These are phyloP conservation scores for Pseudomyrmex gracilis DNA, from an alignment of 1,140 invertebrate species.

Conservation along the genomic window DNA sequence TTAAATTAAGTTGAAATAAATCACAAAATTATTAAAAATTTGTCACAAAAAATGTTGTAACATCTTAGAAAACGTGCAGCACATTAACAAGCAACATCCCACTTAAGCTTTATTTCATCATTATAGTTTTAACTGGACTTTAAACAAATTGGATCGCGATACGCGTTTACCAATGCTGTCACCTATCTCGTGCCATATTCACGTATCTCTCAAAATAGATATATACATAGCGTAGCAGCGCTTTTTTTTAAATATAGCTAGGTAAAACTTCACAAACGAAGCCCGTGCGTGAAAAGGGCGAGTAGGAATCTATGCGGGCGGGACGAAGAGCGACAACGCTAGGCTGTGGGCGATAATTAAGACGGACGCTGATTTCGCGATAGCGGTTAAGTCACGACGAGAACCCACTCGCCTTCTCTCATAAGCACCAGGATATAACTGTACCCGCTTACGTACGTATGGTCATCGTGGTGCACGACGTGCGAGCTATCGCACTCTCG, in stretches of 20 bases:
- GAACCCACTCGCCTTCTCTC: constrained; percentile 64
- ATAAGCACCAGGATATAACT: constrained; percentile 68
- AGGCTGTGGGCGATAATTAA: constrained; percentile 81
- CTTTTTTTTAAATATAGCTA: constrained; percentile 26
- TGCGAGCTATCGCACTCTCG: background rate
- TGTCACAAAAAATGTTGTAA: too few species aligned
- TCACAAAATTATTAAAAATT: too few species aligned
- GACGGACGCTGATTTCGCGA: constrained; percentile 82
- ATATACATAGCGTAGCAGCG: background rate
- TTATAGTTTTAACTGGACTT: background rate
- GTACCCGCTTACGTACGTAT: constrained; percentile 60
- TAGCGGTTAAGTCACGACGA: constrained; percentile 77
- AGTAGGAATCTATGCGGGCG: constrained; percentile 52
- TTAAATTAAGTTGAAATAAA: too few species aligned
- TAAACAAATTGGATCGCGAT: background rate
- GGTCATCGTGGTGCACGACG: constrained; percentile 11
- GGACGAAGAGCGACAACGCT: background rate
- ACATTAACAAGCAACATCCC: background rate
- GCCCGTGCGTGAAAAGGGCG: background rate
- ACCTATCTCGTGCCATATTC: background rate
- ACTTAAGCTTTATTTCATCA: background rate
- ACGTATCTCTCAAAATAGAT: background rate
- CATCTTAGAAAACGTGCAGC: background rate
- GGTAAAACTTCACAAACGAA: constrained; percentile 21
- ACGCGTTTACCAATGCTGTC: background rate